Evolutionary conservation across 2,113 vertebrate genomes (phyloP).

Genomic region (Phycodurus eques): DNA sequence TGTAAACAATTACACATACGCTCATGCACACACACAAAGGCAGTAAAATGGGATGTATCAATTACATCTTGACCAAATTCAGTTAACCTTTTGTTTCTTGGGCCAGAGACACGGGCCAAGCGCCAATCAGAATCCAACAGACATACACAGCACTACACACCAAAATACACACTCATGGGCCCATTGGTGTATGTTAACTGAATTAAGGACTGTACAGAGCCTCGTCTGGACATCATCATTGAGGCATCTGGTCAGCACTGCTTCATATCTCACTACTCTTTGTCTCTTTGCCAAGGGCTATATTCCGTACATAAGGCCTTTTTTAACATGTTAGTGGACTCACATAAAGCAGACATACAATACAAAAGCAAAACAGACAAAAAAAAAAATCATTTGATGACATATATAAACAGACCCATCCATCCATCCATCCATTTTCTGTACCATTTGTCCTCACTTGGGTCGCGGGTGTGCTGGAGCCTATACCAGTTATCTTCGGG

Average conservation of each 20-base stretch:
- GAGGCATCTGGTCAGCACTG: slow-evolving; percentile 53
- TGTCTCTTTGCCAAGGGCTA: slow-evolving; percentile 33
- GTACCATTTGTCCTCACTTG: no score
- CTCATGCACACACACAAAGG: slow-evolving; percentile 27
- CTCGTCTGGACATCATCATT: slow-evolving; percentile 58
- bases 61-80: slow-evolving; percentile 57
- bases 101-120: slow-evolving; percentile 42
- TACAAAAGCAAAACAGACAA: not conserved
- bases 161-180: slow-evolving; percentile 20
- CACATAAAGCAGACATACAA: slow-evolving; percentile 8
- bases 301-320: slow-evolving; percentile 33
- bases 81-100: slow-evolving; percentile 58
- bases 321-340: slow-evolving; percentile 13
- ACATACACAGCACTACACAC: slow-evolving; percentile 33
- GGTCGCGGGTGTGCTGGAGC: no score
- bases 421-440: no score
- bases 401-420: no score
- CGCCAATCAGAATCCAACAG: slow-evolving; percentile 41
- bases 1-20: slow-evolving; percentile 20
- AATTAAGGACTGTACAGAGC: slow-evolving; percentile 57
- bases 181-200: slow-evolving; percentile 53
- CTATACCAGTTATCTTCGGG: no score
- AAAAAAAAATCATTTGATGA: not conserved
- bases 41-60: slow-evolving; percentile 42
- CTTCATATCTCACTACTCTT: slow-evolving; percentile 32